Base-by-base conservation (phyloP, 1,140 invertebrate species). In the Drosophila ambigua region DNA sequence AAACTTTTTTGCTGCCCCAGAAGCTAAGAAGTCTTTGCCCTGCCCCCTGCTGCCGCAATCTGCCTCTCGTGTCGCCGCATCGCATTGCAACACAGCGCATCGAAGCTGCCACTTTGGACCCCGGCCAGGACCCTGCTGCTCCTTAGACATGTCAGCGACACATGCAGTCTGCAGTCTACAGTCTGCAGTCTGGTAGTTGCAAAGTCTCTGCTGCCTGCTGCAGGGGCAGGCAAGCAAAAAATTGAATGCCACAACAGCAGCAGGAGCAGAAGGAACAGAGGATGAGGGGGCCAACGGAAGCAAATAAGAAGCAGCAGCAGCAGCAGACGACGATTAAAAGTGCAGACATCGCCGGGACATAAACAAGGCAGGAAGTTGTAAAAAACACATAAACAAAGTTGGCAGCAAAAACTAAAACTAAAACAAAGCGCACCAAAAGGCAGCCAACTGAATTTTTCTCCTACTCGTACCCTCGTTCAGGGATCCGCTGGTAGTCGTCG, bases 81-180 rank as follows among this genome's bases (percentile, higher is more conserved):
- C 11, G 53, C 53, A 55, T 45, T 59, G 55, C 58, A 60, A 39
- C 31, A 26, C 60, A 55, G 57, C 53, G 54, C 54, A 57, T 57
- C 54, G 54, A 57, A 45, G 54, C 43, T 77, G 77, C 63, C 63
- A 74, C 72, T 81, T 74, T 72, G 66, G 59, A 57, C 45, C 45
- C 58, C 50, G 60, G 66, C 72, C 75, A 69, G 72, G 60, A 74
- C 58, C 60, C 48, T 50, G 49, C 43, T 59, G 72, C 79, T 81
- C 63, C 73, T 79, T 72, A 77, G 77, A 77, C 77, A 79, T 72
- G 77, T 79, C 77, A 79, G 68, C 77, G 73, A 72, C 76, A 79
- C 68, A 77, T 73, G 73, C 77, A 78, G 66, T 75, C 73, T 67
- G 72, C 72, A 53, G 55, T 53, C 51, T 39, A 6, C 16, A 39